These are phyloP conservation scores for Drosophila cognata DNA, from an alignment of 2,888 invertebrate species.

Conservation along the genomic window DNA sequence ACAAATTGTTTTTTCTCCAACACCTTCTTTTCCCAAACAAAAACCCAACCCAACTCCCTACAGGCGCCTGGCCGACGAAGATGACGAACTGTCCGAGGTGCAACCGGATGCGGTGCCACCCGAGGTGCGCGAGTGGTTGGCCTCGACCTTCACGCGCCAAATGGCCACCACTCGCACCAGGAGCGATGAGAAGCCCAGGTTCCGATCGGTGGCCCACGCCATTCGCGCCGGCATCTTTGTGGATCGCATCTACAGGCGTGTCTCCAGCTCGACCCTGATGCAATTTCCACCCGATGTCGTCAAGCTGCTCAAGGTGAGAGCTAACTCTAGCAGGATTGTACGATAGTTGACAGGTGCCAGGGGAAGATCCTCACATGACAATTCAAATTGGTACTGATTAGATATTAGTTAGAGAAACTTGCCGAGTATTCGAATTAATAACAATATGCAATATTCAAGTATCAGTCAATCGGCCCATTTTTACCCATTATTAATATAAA, in stretches of 20 bases:
- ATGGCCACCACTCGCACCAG: conserved; percentile 91
- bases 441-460: not conserved
- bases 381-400: not conserved
- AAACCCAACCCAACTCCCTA: conserved; percentile 25
- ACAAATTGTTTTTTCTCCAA: conserved; percentile 35
- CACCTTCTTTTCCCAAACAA: conserved; percentile 1
- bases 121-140: conserved; percentile 98
- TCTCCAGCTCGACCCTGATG: conserved; percentile 91
- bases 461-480: not conserved
- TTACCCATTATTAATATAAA: not conserved
- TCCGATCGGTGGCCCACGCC: conserved; percentile 97
- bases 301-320: conserved; percentile 91
- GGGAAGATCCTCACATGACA: not conserved
- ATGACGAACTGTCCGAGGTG: conserved; percentile 97
- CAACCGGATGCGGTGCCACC: conserved; percentile 98
- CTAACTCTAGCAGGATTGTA: fast-evolving
- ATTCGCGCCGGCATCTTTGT: conserved; percentile 98
- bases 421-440: fast-evolving
- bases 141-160: conserved; percentile 97
- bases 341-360: no score
- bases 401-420: not conserved
- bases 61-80: conserved; percentile 94
- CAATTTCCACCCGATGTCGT: conserved; percentile 95
- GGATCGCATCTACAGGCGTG: conserved; percentile 95
- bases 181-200: conserved; percentile 93